Percentiles rank a stretch among this genome's conserved stretches.
phyloP scores from a whole-genome alignment of 2,113 vertebrate species.

The Pungitius pungitius region DNA sequence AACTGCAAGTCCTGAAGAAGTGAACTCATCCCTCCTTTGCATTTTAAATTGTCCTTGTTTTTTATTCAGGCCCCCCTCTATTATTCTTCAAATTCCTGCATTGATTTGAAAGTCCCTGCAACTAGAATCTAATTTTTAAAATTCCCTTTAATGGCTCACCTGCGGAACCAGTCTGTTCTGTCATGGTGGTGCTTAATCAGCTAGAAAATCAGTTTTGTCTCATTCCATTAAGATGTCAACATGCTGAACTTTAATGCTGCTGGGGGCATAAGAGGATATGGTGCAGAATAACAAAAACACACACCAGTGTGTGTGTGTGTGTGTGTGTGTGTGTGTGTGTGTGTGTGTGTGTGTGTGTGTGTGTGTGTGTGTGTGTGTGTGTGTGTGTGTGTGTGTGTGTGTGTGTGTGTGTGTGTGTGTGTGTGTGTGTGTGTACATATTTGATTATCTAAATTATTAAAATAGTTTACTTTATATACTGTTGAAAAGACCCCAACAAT shows the following conservation, averaged over 20 bases:
- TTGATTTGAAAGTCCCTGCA: constrained; percentile 5
- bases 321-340: too few species aligned
- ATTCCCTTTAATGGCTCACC: constrained; percentile 27
- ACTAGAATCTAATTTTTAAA: constrained; percentile 5
- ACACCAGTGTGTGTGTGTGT: too few species aligned
- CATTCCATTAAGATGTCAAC: constrained; percentile 15
- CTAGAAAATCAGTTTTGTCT: constrained; percentile 29
- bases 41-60: neutral
- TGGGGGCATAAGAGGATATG: neutral
- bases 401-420: too few species aligned
- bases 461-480: neutral
- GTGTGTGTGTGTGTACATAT: neutral
- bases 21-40: neutral
- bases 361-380: too few species aligned
- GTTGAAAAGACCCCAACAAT: neutral
- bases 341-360: too few species aligned
- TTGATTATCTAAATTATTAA: neutral
- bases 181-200: constrained; percentile 21
- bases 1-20: neutral
- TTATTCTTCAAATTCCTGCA: neutral
- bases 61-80: neutral
- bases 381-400: too few species aligned
- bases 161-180: constrained; percentile 5
- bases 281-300: neutral
- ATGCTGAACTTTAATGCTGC: constrained; percentile 1